Conservation (phyloP, 2,888 invertebrate genomes). For the Epinotia bilunana region DNA sequence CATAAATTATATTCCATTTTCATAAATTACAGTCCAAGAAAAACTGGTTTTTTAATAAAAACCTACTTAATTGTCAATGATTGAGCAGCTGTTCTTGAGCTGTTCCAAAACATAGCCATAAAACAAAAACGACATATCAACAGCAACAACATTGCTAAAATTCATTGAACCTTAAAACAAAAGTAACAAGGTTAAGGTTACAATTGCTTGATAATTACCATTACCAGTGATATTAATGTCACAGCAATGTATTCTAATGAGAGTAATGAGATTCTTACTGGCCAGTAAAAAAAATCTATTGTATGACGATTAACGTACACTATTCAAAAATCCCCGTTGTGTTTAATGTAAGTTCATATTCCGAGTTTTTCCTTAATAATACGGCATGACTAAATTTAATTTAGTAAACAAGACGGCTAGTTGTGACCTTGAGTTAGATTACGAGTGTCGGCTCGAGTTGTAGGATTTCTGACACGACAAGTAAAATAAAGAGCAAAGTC, state of each 20-base stretch:
- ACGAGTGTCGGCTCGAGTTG: conserved; percentile 26
- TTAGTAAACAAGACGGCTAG: conserved; percentile 25
- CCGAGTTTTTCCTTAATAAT: background rate
- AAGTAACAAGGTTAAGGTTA: background rate
- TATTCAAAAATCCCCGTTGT: background rate
- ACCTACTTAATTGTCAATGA: too few relatives aligned
- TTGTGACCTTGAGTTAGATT: conserved; percentile 41
- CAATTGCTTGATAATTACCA: conserved; percentile 2
- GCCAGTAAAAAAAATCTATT: conserved; percentile 12
- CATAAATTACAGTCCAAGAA: too few relatives aligned
- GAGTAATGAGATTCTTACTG: conserved; percentile 42
- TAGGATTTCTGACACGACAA: conserved; percentile 42
- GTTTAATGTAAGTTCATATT: background rate
- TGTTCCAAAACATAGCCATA: background rate
- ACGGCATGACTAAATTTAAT: background rate
- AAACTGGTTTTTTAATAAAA: too few relatives aligned
- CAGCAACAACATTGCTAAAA: background rate
- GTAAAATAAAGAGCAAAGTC: conserved; percentile 47
- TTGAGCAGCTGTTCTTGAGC: too few relatives aligned
- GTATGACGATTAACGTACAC: background rate
- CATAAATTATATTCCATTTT: too few relatives aligned
- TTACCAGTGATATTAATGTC: conserved; percentile 4
- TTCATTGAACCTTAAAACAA: conserved; percentile 1
- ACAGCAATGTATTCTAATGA: conserved; percentile 29
- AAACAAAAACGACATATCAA: background rate